Evolutionary conservation across 2,113 vertebrate species (phyloP).

Genomic region (Lasiurus cinereus): DNA sequence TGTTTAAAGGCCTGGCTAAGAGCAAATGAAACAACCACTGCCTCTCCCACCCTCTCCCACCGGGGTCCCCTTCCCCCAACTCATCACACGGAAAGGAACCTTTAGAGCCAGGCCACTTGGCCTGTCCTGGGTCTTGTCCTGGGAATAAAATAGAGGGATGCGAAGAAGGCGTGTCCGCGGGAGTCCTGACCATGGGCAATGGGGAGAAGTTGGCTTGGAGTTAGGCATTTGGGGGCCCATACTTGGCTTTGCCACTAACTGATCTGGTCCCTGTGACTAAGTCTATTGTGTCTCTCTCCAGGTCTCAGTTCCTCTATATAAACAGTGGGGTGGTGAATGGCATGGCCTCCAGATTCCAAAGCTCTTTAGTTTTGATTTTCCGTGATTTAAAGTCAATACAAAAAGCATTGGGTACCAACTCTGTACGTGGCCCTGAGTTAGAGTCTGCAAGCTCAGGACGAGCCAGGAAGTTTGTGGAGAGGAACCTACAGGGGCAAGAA

Average conservation of each 20-base stretch:
- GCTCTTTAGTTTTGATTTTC: neutral
- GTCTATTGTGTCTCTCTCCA: neutral
- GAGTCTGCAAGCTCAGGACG: neutral
- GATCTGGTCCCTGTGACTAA: neutral
- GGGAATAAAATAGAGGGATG: neutral
- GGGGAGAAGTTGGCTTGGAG: neutral
- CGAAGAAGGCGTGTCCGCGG: neutral
- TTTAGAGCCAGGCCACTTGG: neutral
- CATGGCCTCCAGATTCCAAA: neutral
- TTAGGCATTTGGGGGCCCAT: neutral
- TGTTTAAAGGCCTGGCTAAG: neutral
- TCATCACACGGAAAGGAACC: neutral
- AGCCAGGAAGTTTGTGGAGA: neutral
- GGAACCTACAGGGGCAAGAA: neutral
- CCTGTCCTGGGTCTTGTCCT: neutral
- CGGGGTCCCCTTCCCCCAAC: rapidly evolving
- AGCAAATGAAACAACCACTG: neutral
- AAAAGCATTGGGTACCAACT: neutral
- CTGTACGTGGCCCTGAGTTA: neutral
- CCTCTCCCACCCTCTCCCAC: too few relatives aligned
- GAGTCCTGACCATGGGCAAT: neutral
- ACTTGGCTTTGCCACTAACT: neutral
- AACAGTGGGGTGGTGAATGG: neutral
- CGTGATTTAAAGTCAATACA: neutral
- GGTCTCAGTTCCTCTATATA: neutral